These are phyloP conservation scores for Villa cingulata DNA, from an alignment of 2,888 invertebrate genomes.

Conservation along the genomic window DNA sequence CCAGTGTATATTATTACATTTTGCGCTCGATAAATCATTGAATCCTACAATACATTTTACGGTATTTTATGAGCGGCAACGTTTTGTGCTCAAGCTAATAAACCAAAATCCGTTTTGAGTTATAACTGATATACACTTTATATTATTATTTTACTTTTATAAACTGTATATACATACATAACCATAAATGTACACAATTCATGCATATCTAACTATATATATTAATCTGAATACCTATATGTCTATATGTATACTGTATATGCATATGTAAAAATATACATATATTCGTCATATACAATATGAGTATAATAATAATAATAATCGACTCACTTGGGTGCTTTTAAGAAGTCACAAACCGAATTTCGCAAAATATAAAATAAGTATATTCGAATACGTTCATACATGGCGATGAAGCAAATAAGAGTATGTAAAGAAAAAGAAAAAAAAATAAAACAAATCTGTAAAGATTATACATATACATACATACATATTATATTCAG, in stretches of 20 bases:
- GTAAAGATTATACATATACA: too few relatives aligned
- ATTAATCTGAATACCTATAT: not conserved
- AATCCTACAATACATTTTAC: constrained; percentile 15
- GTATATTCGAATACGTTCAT: too few relatives aligned
- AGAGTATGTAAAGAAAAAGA: too few relatives aligned
- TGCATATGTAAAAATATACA: too few relatives aligned
- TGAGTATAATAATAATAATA: constrained; percentile 4
- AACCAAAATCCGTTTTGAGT: constrained; percentile 37
- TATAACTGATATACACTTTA: constrained; percentile 24
- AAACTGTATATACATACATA: too few relatives aligned
- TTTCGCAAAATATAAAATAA: not conserved
- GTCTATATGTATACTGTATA: too few relatives aligned
- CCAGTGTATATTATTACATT: constrained; percentile 31
- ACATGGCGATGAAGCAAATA: too few relatives aligned
- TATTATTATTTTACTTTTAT: too few relatives aligned
- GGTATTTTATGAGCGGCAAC: constrained; percentile 17
- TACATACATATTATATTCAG: not conserved
- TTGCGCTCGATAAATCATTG: constrained; percentile 34
- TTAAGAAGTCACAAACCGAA: not conserved
- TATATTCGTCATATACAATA: too few relatives aligned
- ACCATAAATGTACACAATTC: too few relatives aligned
- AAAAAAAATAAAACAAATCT: too few relatives aligned
- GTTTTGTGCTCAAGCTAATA: constrained; percentile 23
- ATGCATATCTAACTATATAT: too few relatives aligned
- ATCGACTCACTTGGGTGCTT: constrained; percentile 7